Conservation (phyloP, 2,888 invertebrate genomes). For the Magallana nippona region DNA sequence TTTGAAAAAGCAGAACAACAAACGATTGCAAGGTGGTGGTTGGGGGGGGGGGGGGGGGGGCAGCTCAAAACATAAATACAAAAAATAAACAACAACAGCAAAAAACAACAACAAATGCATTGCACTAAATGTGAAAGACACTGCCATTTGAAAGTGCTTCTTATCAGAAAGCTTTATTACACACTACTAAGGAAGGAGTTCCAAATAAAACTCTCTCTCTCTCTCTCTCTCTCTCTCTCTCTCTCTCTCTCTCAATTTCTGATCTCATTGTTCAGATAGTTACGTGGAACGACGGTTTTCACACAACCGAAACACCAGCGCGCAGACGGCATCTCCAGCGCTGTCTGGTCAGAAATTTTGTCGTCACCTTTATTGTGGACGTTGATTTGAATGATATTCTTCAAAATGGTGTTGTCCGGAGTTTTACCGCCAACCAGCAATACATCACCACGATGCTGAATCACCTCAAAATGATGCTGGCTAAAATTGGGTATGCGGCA, state of each 20-base stretch:
- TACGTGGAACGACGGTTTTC: constrained; percentile 55
- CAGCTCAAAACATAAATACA: background rate
- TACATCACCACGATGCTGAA: constrained; percentile 65
- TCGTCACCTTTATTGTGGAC: constrained; percentile 43
- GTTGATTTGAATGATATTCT: constrained; percentile 54
- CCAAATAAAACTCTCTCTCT: too few relatives aligned
- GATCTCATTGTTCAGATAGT: constrained; percentile 61
- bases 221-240: constrained; percentile 22
- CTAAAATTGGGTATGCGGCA: constrained; percentile 60
- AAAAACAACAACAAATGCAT: background rate
- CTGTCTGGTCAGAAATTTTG: constrained; percentile 39
- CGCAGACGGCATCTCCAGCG: constrained; percentile 60
- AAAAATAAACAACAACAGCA: background rate
- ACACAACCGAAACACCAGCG: constrained; percentile 66
- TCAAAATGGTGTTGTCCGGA: constrained; percentile 65
- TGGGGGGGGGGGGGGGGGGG: background rate
- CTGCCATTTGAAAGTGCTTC: too few relatives aligned
- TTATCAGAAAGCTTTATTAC: too few relatives aligned
- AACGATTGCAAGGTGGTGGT: too few relatives aligned
- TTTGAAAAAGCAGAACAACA: too few relatives aligned
- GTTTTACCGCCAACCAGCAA: constrained; percentile 69
- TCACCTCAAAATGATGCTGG: constrained; percentile 69
- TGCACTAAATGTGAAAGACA: constrained; percentile 22
- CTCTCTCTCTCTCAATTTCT: constrained; percentile 42
- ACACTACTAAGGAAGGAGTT: background rate